Evolutionary conservation across 2,888 invertebrate genomes (phyloP).

Genomic region (Mystacides longicornis): DNA sequence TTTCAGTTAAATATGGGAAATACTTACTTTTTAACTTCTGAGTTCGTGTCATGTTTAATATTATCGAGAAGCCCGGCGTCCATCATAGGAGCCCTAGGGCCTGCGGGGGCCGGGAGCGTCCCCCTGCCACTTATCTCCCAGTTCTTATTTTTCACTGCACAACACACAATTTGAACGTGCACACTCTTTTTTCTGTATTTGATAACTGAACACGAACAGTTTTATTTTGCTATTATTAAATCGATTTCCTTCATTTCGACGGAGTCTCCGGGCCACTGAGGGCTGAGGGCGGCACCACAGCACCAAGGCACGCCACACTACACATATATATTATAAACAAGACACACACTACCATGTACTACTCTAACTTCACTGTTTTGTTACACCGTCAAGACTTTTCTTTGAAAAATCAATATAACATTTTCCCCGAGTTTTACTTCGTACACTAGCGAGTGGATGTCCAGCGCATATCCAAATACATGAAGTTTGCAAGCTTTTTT

Average conservation of each 20-base stretch:
- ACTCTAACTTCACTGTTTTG: slow-evolving; percentile 40
- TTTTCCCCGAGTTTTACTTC: slow-evolving; percentile 47
- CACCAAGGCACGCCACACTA: slow-evolving; percentile 45
- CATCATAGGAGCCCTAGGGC: slow-evolving; percentile 33
- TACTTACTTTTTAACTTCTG: slow-evolving; percentile 23
- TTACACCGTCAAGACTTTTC: slow-evolving; percentile 52
- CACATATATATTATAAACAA: slow-evolving; percentile 39
- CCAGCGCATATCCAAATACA: slow-evolving; percentile 53
- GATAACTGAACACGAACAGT: background rate
- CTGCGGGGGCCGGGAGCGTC: background rate
- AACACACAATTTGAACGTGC: slow-evolving; percentile 48
- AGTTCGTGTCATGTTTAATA: slow-evolving; percentile 22
- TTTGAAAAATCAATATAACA: slow-evolving; percentile 54
- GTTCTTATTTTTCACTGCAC: slow-evolving; percentile 35
- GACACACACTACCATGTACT: slow-evolving; percentile 34
- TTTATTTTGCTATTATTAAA: background rate
- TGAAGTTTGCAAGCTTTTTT: slow-evolving; percentile 56
- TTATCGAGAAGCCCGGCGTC: slow-evolving; percentile 27
- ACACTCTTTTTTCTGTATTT: slow-evolving; percentile 31
- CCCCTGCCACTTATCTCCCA: slow-evolving; percentile 31
- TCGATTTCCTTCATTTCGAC: background rate
- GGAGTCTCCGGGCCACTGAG: slow-evolving; percentile 1
- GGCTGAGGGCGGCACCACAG: slow-evolving; percentile 1
- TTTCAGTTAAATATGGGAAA: background rate
- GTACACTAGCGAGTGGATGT: slow-evolving; percentile 52